Evolutionary conservation across 64 coral and sea anemone genomes (phyloP).

Genomic region (Catalaphyllia jardinei): DNA sequence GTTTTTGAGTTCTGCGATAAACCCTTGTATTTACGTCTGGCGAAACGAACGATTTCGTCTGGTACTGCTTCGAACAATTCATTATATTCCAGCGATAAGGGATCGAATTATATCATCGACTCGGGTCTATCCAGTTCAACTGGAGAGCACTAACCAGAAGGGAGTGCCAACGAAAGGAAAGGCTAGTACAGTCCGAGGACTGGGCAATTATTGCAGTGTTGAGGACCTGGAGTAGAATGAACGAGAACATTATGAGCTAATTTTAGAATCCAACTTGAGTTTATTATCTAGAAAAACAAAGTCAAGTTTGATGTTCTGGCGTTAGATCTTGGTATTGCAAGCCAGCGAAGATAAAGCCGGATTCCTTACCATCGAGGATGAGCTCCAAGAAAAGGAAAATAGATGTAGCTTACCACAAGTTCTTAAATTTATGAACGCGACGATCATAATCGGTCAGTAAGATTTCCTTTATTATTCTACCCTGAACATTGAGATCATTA

Average conservation of each 20-base stretch:
- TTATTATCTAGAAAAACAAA: no score
- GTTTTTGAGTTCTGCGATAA: constrained; percentile 39
- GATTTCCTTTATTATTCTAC: no score
- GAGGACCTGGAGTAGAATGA: background rate
- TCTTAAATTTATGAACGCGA: no score
- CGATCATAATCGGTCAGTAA: no score
- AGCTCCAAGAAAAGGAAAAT: no score
- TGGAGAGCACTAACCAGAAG: background rate
- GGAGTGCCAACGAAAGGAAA: background rate
- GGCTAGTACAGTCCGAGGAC: background rate
- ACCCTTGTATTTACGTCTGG: constrained; percentile 58
- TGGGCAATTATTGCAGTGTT: background rate
- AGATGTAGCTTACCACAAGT: no score
- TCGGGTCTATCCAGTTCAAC: background rate
- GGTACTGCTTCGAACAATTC: background rate
- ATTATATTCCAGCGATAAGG: background rate
- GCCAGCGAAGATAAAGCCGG: no score
- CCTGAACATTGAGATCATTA: no score
- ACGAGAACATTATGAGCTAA: background rate
- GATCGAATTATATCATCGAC: background rate
- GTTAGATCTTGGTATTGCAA: no score
- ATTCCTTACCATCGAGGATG: no score
- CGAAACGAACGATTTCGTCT: constrained; percentile 24
- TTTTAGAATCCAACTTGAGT: background rate
- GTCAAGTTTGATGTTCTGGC: no score